These are phyloP conservation scores for Epistrophella euchroma DNA, from an alignment of 2,888 invertebrate genomes.

Conservation along the genomic window DNA sequence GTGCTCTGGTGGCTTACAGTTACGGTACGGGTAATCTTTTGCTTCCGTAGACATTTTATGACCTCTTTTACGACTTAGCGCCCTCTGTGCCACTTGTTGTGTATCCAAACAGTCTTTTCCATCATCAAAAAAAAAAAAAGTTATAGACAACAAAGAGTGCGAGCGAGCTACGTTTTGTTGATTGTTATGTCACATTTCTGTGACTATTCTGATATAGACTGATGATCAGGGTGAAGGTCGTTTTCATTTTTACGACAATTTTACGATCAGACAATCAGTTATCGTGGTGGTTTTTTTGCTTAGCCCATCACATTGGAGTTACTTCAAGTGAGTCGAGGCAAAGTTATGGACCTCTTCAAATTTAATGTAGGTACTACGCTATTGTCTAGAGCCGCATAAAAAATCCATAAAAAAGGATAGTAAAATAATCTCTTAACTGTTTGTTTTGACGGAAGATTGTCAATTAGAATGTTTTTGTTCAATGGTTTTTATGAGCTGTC, in stretches of 20 bases:
- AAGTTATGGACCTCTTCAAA: conserved; percentile 58
- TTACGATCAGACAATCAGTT: conserved; percentile 82
- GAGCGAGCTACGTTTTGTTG: conserved; percentile 31
- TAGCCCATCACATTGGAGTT: conserved; percentile 25
- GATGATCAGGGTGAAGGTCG: conserved; percentile 73
- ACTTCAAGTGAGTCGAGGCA: conserved; percentile 51
- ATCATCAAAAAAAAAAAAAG: conserved; percentile 3
- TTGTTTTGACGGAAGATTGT: conserved; percentile 70
- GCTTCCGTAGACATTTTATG: conserved; percentile 79
- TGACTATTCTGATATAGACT: conserved; percentile 38
- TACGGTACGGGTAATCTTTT: conserved; percentile 53
- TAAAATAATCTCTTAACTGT: conserved; percentile 61
- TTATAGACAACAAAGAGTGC: conserved; percentile 15
- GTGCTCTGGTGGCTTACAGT: conserved; percentile 56
- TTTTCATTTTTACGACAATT: conserved; percentile 81
- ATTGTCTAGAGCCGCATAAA: conserved; percentile 60
- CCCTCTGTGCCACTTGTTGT: conserved; percentile 78
- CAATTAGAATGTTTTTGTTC: conserved; percentile 27
- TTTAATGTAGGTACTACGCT: conserved; percentile 43
- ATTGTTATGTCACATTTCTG: conserved; percentile 50
- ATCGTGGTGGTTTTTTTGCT: conserved; percentile 79
- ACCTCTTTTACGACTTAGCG: conserved; percentile 83
- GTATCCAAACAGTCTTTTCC: conserved; percentile 46
- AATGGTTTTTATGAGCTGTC: conserved; percentile 30
- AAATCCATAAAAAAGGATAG: conserved; percentile 63